These are phyloP conservation scores for Eugnorisma glareosa DNA, from an alignment of 2,888 invertebrate genomes.

Conservation along the genomic window DNA sequence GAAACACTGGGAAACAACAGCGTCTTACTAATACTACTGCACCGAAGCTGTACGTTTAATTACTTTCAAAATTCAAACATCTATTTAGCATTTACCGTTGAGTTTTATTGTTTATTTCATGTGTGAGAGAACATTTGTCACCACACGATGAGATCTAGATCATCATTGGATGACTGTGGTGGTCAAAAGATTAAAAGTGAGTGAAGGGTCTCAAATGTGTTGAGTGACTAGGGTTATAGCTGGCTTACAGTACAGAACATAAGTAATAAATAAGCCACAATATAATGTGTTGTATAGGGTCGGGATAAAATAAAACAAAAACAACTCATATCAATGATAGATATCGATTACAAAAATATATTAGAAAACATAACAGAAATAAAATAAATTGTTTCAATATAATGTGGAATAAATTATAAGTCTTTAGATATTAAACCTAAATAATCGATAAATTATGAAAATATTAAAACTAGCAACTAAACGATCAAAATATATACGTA, in stretches of 20 bases:
- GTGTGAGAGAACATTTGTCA: constrained; percentile 4
- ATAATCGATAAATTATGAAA: constrained; percentile 36
- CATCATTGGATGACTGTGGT: constrained; percentile 28
- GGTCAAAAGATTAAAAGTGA: constrained; percentile 57
- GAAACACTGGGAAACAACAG: constrained; percentile 18
- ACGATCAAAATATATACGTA: constrained; percentile 26
- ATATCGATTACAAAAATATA: constrained; percentile 67
- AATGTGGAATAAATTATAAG: constrained; percentile 58
- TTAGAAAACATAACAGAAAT: constrained; percentile 63
- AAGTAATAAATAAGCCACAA: background rate
- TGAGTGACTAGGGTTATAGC: constrained; percentile 3
- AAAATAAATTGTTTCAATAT: constrained; percentile 51
- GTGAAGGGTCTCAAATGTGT: constrained; percentile 8
- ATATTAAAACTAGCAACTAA: constrained; percentile 35
- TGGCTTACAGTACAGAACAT: constrained; percentile 21
- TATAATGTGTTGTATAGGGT: background rate
- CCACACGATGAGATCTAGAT: background rate
- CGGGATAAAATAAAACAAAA: constrained; percentile 57
- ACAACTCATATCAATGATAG: constrained; percentile 51
- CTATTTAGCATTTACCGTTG: constrained; percentile 18
- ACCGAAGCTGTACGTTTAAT: constrained; percentile 21
- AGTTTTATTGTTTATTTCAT: constrained; percentile 6
- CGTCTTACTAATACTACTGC: constrained; percentile 20
- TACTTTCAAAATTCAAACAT: constrained; percentile 6
- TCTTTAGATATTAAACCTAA: constrained; percentile 33